Base-by-base conservation (phyloP, 2,797 vertebrate genomes). In the Cuniculus paca region DNA sequence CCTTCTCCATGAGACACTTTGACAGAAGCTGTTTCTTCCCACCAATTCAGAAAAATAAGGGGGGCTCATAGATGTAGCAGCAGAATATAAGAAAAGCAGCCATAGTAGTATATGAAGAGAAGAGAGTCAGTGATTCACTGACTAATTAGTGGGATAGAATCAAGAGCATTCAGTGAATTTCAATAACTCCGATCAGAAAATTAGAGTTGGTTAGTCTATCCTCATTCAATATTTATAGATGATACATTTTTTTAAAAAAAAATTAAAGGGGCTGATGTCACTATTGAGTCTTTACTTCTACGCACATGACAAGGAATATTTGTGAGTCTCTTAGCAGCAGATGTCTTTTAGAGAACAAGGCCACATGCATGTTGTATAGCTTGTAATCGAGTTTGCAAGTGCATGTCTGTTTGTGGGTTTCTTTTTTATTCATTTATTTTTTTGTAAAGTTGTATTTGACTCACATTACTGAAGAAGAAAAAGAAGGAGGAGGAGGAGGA, bases 341-440 rank as follows among this genome's bases (percentile, higher is more conserved):
- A 90, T 0, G 54, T 31, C 14, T 65, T 82, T 90, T 52, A 74
- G 19, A 86, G 42, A 88, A 61, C 5, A 77, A 70, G 28, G 12
- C 5, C 12, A 77, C 6, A 28, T 0, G 26, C 28, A 1, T 54
- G 13, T 26, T 8, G 36, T 5, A 7, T 60, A 50, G 22, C 2
- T 60, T 82, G 28, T 7, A 48, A 9, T 45, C 8, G 2, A 28
- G 16, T 36, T 2, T 48, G 10, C 11, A 0, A 58, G 17, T 2
- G 0, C 24, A 2, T 20, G 24, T 48, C 10, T 22, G 12, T 36
- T 2, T 60, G 22, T n/a, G 2, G 65, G 28, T 1, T 0, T 48
- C 1, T 36, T 0, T 31, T 1, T 39, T 24, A 52, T 80, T 4
- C 8, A 2, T 20, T 3, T 20, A 0, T 2, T 3, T 3, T 24